Evolutionary conservation across 1,140 invertebrate species (phyloP), one percentile per base, ranked within the genome.

Genomic region (Eupeodes corollae): DNA sequence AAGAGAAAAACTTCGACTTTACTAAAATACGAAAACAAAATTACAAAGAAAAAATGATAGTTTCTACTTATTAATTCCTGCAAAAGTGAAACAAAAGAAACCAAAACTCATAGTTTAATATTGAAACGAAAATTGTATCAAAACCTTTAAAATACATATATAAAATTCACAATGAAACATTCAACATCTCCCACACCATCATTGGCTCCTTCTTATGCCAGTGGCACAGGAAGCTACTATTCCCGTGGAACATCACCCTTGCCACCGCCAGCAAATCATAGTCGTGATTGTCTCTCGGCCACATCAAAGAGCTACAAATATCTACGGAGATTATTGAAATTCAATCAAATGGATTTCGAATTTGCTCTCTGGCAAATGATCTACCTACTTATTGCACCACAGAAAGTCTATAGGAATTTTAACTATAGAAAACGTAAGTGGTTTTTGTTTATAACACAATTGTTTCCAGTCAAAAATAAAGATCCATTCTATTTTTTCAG

Each of bases 311-410:
- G 90, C 56, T 91, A 91, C 63, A 92, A 92, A 75, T 98, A 93
- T 70, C 70, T 98, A 33, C 73, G 91, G 55, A 79, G 93, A 58
- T 70, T 99, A 33, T 77, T 97, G 19, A 91, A 94, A 71, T 94
- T 92, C 63, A 79, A 90, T 61, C 95, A 98, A 73, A 99, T 99
- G 96, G 96, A 99, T 70, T 99, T 99, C 76, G 92, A 99, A 68
- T 99, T 95, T 78, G 96, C 95, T 3, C 74, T 88, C 11, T 99
- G 95, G 95, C 96, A 99, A 79, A 98, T 98, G 90, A 72, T 96
- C 1, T 97, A 96, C 71, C 73, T 99, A 43, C 93, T 99, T 70
- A 78, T 88, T 46, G 77, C 91, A 1, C 96, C 96, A 19, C 91
- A 98, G 67, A 98, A 97, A 81, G 92, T 99, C 3, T 98, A 97